Base-by-base conservation (phyloP, 2,113 vertebrate species). In the Nothobranchius furzeri region DNA sequence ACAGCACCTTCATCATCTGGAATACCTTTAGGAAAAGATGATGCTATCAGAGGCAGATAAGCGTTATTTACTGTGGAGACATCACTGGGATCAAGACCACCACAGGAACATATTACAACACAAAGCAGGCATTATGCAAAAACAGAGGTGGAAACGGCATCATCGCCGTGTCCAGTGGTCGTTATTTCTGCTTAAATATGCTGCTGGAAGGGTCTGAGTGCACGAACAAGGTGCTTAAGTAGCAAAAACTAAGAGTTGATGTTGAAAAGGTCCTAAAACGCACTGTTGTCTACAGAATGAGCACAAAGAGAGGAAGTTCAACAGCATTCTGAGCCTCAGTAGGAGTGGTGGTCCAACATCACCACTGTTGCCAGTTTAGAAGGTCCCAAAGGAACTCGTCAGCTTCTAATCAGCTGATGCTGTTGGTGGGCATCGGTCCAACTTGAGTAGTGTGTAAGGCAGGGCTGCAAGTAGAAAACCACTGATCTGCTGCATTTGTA, bases 41-140 rank as follows among this genome's bases (percentile, higher is more conserved):
- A 12, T 11, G 4, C 17, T 25, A 73, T 46, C 48, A 25, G 40
- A 37, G 37, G 40, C 24, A 54, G 51, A 65, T 65, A 52, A 59
- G 48, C 25, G 43, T 20, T 70, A 42, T 56, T 63, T 56, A 56
- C 45, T 63, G 55, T 11, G 17, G 45, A n/a, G 63, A 43, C 7
- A 53, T 63, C 52, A 12, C 45, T 14, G 45, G 35, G 11, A 24
- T 54, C 20, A 62, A 12, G 14, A 50, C 46, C 6, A 63, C 53
- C 53, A 61, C 7, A 70, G 8, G 15, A 46, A 48, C n/a, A 45
- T 42, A 48, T 63, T 56, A 37, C 60, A 49, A 37, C 25, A 40
- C 14, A 52, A 12, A 66, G 54, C 42, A 17, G 15, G 20, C 56
- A 11, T 45, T 63, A 52, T 17, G 54, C 17, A 64, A 42, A 53